These are phyloP conservation scores for Tenthredo amoena DNA, from an alignment of 2,888 invertebrate species.

Conservation along the genomic window DNA sequence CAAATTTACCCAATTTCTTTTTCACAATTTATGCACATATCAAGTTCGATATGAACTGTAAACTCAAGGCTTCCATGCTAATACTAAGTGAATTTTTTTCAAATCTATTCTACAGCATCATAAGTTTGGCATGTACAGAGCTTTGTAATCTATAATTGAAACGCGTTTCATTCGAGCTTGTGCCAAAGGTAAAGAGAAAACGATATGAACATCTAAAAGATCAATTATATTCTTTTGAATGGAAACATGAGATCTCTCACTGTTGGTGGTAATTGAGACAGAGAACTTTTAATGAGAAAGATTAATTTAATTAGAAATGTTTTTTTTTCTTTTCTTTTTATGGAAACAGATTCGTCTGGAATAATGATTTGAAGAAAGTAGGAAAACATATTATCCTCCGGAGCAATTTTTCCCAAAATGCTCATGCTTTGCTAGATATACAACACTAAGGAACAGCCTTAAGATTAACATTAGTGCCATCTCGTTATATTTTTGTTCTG, in stretches of 20 bases:
- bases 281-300: background rate
- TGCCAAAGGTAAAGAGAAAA: background rate
- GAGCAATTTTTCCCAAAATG: conserved; percentile 19
- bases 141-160: conserved; percentile 21
- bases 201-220: background rate
- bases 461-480: conserved; percentile 34
- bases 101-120: conserved; percentile 17
- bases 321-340: background rate
- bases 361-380: background rate
- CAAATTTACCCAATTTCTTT: background rate
- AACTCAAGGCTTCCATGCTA: conserved; percentile 29
- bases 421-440: conserved; percentile 27
- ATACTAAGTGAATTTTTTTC: background rate
- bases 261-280: background rate
- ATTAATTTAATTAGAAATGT: background rate
- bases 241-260: background rate
- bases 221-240: background rate
- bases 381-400: background rate
- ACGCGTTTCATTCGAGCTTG: background rate
- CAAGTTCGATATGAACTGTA: background rate
- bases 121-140: conserved; percentile 22
- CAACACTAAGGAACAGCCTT: conserved; percentile 21
- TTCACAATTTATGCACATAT: background rate
- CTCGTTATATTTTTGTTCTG: conserved; percentile 26
- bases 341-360: background rate